Conservation (phyloP, 2,797 vertebrate species). For the Paramormyrops hopkinsi region DNA sequence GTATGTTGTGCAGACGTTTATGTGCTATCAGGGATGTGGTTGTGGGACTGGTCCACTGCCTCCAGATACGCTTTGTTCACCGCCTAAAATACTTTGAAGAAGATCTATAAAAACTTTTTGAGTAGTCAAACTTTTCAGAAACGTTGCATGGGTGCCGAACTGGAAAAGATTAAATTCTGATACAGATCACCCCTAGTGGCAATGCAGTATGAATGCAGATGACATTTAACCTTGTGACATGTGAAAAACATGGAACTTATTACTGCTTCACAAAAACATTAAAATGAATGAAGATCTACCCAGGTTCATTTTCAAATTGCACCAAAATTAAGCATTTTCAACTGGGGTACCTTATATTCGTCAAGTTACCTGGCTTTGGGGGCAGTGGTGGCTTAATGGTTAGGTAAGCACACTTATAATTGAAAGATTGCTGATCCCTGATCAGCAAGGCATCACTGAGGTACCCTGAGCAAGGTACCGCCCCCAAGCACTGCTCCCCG, state of each 20-base stretch:
- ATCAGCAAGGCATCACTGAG: background rate
- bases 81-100: background rate
- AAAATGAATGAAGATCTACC: background rate
- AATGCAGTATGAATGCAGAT: background rate
- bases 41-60: background rate
- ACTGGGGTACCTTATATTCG: background rate
- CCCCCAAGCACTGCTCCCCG: background rate
- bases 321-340: background rate
- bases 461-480: background rate
- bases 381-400: background rate
- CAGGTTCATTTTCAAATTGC: background rate
- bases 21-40: background rate
- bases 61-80: background rate
- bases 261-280: background rate
- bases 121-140: background rate
- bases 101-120: no score
- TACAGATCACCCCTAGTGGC: background rate
- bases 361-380: background rate
- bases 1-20: background rate
- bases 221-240: background rate
- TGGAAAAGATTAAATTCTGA: background rate
- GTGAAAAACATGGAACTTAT: background rate
- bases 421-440: background rate
- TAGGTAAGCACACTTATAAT: background rate
- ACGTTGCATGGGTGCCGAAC: background rate